phyloP scores from a whole-genome alignment of 2,113 vertebrate species.

The Chlamydotis undulata region DNA sequence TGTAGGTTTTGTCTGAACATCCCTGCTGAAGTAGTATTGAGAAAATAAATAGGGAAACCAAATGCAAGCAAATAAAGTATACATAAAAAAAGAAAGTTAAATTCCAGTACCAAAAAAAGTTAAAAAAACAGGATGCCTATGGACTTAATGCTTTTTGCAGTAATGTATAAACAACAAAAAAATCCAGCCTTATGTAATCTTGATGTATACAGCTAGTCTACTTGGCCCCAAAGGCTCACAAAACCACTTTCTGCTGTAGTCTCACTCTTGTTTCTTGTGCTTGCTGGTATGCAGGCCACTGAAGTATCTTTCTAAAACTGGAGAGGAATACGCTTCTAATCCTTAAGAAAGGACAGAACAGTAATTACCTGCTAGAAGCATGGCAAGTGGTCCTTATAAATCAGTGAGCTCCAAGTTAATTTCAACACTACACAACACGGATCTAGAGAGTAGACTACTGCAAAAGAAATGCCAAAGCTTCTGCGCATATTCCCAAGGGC shows the following conservation, averaged over 20 bases:
- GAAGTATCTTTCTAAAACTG: not conserved
- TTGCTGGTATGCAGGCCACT: not conserved
- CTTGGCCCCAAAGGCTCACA: not conserved
- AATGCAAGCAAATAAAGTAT: not conserved
- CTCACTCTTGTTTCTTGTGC: not conserved
- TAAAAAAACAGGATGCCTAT: not conserved
- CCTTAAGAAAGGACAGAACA: not conserved
- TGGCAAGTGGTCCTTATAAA: not conserved
- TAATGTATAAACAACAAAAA: not conserved
- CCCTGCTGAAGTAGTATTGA: not conserved
- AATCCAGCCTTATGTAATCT: not conserved
- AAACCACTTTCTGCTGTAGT: not conserved
- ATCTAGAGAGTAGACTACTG: not conserved
- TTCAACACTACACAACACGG: not conserved
- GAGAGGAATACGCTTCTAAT: not conserved
- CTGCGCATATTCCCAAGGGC: rapidly evolving
- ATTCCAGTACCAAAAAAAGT: not conserved
- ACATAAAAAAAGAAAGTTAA: not conserved
- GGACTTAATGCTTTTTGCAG: not conserved
- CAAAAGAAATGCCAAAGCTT: not conserved
- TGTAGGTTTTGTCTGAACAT: not conserved
- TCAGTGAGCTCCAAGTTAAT: not conserved
- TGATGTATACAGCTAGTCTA: not conserved
- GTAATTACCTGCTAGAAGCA: not conserved
- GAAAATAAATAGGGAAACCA: not conserved